Conservation (phyloP, 53 echinoderm and acorn worm genomes). For the Paracentrotus lividus region DNA sequence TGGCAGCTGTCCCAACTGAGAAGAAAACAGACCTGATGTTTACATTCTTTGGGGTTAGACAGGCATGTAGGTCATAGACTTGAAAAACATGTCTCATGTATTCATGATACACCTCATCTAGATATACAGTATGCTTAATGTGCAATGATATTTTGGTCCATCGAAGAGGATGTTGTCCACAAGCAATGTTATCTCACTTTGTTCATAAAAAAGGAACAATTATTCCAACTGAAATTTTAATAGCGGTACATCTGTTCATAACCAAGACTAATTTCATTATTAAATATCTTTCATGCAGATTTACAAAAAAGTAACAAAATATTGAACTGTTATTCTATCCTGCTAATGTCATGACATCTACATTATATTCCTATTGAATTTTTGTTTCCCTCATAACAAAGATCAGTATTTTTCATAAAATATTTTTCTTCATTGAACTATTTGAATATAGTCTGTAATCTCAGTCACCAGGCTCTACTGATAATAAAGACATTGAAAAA, state of each 20-base stretch:
- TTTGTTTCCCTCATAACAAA: too few species aligned
- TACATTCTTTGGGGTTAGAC: conserved; percentile 70
- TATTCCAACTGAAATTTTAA: not conserved
- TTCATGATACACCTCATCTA: conserved; percentile 51
- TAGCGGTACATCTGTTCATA: not conserved
- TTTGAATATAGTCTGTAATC: too few species aligned
- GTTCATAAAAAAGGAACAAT: not conserved
- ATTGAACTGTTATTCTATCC: too few species aligned
- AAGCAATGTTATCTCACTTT: conserved; percentile 13
- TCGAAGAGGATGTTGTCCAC: not conserved
- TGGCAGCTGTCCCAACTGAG: conserved; percentile 64
- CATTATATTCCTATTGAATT: too few species aligned
- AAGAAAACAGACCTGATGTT: conserved; percentile 50
- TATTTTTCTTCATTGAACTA: too few species aligned
- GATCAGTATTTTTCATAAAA: too few species aligned
- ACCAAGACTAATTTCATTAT: not conserved
- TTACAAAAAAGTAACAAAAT: too few species aligned
- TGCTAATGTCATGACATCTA: too few species aligned
- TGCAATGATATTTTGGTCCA: not conserved
- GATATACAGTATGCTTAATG: not conserved
- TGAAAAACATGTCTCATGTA: conserved; percentile 63
- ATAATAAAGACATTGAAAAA: too few species aligned
- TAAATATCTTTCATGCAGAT: too few species aligned
- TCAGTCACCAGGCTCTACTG: too few species aligned
- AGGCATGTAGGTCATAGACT: conserved; percentile 68